Percentiles rank a stretch among this genome's conserved stretches.
phyloP scores from a whole-genome alignment of 2,888 invertebrate genomes.

The Cloeon dipterum region DNA sequence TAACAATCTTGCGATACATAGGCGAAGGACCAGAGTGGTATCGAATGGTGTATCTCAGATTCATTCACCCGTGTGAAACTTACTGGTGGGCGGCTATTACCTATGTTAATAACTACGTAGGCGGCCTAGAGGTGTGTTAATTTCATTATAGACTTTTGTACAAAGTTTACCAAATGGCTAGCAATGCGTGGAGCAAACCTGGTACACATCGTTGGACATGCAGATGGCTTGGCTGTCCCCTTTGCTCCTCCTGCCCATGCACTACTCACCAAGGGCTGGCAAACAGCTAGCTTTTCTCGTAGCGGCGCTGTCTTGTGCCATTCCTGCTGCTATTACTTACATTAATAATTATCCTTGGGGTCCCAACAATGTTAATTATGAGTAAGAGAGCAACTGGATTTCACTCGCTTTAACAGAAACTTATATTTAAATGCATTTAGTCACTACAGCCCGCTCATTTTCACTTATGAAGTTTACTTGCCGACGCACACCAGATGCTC shows the following conservation, averaged over 20 bases:
- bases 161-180: constrained; percentile 12
- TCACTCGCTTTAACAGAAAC: too few species aligned
- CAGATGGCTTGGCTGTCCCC: constrained; percentile 30
- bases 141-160: too few species aligned
- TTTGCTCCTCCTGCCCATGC: constrained; percentile 23
- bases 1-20: not conserved
- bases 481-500: constrained; percentile 52
- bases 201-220: constrained; percentile 35
- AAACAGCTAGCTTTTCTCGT: constrained; percentile 10
- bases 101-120: constrained; percentile 49
- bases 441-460: not conserved
- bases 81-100: constrained; percentile 54
- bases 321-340: constrained; percentile 16
- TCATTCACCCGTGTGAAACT: constrained; percentile 27
- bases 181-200: constrained; percentile 50
- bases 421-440: not conserved
- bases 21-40: not conserved
- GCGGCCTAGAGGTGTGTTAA: constrained; percentile 32
- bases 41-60: not conserved
- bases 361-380: constrained; percentile 13
- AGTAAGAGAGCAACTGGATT: not conserved
- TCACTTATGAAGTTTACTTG: constrained; percentile 27
- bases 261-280: not conserved
- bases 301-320: constrained; percentile 14
- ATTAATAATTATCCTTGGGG: constrained; percentile 12